phyloP scores from a whole-genome alignment of 2,888 invertebrate species.

The Leucophenga maculata region DNA sequence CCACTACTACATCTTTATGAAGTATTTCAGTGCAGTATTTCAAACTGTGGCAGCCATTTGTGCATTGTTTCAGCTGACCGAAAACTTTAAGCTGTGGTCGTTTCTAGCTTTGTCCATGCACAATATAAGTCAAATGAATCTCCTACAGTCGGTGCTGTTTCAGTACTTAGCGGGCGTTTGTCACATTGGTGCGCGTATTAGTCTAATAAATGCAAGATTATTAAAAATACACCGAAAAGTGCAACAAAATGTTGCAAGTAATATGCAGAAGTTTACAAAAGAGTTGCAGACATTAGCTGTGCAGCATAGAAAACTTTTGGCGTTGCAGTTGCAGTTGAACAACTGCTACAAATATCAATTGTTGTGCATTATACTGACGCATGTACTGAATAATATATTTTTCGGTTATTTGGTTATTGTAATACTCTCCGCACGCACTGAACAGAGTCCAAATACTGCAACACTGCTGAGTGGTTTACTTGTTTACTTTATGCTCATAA shows the following conservation, averaged over 20 bases:
- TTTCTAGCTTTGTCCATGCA: too few relatives aligned
- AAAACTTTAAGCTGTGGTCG: too few relatives aligned
- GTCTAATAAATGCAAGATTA: background rate
- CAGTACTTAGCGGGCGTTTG: background rate
- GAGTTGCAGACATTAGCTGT: background rate
- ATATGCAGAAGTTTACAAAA: background rate
- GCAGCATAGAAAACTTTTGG: background rate
- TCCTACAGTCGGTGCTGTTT: background rate
- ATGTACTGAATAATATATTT: conserved; percentile 5
- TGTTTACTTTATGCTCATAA: background rate
- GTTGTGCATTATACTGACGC: background rate
- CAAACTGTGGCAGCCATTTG: too few relatives aligned
- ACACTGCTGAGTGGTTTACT: background rate
- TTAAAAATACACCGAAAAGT: background rate
- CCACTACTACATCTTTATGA: too few relatives aligned
- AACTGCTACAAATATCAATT: conserved; percentile 8
- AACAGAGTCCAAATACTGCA: background rate
- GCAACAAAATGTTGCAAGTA: background rate
- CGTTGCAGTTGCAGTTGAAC: background rate
- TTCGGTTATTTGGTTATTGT: background rate
- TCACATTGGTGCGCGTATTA: background rate
- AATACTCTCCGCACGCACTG: background rate
- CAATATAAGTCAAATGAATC: too few relatives aligned
- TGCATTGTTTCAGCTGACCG: too few relatives aligned
- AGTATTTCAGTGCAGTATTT: too few relatives aligned